Evolutionary conservation across 2,113 vertebrate genomes (phyloP), one percentile per base, ranked within the genome.

Genomic region (Salvelinus alpinus): DNA sequence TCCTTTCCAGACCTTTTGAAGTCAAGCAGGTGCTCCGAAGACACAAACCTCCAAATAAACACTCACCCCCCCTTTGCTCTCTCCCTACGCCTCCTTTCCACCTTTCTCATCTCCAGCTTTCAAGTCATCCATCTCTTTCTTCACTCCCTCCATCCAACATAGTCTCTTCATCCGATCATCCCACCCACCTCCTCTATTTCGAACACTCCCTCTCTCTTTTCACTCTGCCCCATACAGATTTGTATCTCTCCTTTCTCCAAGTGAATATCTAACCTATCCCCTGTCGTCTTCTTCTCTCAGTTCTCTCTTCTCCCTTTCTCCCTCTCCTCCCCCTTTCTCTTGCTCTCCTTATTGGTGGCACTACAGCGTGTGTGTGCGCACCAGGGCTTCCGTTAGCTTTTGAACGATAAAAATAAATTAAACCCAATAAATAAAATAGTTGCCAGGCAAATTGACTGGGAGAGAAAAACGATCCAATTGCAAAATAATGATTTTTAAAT

Each of bases 11-110:
- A 44, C 73, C 70, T 78, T 82, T 34, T 70, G 65, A 82, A 74
- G 74, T 71, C 62, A 44, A 81, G 77, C 79, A 86, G 80, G 84
- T 85, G 85, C 65, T 84, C 70, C 18, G 20, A 75, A 66, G 25
- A 74, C 25, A 24, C 60, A 57, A n/a, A 31, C 59, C 73, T 54
- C 38, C 38, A 44, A 70, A 77, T 44, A 72, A 86, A 86, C 71
- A 83, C 48, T 27, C 76, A 67, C 82, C 3, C 51, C 62, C 73
- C 74, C 64, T 44, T 44, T 48, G 1, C 29, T 74, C 71, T 82
- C 24, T 64, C 18, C 13, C 31, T 59, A 65, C 22, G 31, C 3
- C 67, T 74, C 72, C 62, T n/a, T 62, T 14, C 13, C 38, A 16
- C 76, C 71, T 83, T n/a, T 22, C 59, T 57, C 68, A n/a, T 62